phyloP scores from a whole-genome alignment of 2,888 invertebrate species.

The Acanthosepion lycidas region DNA sequence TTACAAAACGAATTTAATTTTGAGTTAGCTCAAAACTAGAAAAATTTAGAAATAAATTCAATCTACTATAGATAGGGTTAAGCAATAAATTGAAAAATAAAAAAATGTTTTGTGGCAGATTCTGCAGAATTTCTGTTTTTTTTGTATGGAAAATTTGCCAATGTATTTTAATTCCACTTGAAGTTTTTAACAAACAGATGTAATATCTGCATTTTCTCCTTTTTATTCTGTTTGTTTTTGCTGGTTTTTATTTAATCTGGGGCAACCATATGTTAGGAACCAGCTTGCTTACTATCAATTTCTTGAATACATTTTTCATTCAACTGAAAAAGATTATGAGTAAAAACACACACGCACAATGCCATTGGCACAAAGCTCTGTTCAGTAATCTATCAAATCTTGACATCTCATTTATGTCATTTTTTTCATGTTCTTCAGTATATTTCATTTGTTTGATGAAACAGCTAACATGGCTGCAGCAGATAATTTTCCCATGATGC shows the following conservation, averaged over 20 bases:
- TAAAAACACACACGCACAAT: not conserved
- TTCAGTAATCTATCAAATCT: not conserved
- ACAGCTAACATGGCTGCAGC: not conserved
- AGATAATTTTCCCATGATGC: constrained; percentile 20
- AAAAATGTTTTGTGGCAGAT: no score
- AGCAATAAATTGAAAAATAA: no score
- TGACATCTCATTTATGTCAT: not conserved
- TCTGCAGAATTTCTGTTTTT: no score
- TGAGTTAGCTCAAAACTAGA: no score
- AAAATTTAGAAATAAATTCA: no score
- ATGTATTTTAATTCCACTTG: no score
- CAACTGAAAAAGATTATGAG: not conserved
- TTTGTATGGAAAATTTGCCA: no score
- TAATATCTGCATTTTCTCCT: no score
- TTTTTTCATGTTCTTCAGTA: not conserved
- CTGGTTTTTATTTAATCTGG: not conserved
- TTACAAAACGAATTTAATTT: no score
- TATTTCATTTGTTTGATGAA: constrained; percentile 7
- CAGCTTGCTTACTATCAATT: not conserved
- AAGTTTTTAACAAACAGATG: no score
- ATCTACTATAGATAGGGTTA: no score
- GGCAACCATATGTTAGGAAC: not conserved
- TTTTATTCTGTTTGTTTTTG: no score
- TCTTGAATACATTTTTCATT: not conserved
- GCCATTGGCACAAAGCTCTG: not conserved